These are phyloP conservation scores for Ptycholaimellus sp. DNA, from an alignment of 2,888 invertebrate species.

Conservation along the genomic window DNA sequence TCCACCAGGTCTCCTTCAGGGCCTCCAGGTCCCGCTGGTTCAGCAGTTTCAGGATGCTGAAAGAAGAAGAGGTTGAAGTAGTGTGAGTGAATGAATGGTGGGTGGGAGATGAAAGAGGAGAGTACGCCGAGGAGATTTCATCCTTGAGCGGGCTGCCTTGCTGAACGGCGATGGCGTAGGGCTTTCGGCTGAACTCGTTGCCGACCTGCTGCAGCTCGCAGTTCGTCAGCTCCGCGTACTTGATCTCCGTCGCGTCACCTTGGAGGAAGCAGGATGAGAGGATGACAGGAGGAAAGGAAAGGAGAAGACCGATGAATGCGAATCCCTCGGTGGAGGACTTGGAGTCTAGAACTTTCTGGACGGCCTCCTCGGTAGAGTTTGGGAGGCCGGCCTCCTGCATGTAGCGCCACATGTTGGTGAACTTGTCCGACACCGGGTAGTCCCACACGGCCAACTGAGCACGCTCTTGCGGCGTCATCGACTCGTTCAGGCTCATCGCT, in stretches of 20 bases:
- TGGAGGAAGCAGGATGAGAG: neutral
- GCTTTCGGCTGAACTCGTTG: conserved; percentile 85
- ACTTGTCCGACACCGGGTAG: conserved; percentile 90
- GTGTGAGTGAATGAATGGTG: neutral
- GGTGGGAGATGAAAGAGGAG: neutral
- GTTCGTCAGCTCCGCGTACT: conserved; percentile 50
- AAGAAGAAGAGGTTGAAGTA: conserved; percentile 6
- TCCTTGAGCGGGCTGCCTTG: conserved; percentile 79
- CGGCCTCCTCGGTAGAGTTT: conserved; percentile 48
- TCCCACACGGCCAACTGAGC: conserved; percentile 93
- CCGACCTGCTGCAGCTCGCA: conserved; percentile 77
- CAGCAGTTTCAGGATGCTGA: conserved; percentile 64
- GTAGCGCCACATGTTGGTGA: conserved; percentile 93
- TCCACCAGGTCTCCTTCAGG: conserved; percentile 90
- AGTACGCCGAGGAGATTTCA: conserved; percentile 46
- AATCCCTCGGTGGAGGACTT: conserved; percentile 58
- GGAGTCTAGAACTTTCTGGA: conserved; percentile 39
- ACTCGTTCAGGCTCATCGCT: conserved; percentile 83
- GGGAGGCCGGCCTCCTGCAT: conserved; percentile 68
- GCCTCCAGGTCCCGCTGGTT: conserved; percentile 75
- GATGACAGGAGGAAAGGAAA: neutral
- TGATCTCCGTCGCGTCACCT: conserved; percentile 75
- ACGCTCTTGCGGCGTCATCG: conserved; percentile 58
- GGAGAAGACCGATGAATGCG: conserved; percentile 49
- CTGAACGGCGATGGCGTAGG: conserved; percentile 85